Base-by-base conservation (phyloP, 1,140 invertebrate genomes). In the Apis florea region DNA sequence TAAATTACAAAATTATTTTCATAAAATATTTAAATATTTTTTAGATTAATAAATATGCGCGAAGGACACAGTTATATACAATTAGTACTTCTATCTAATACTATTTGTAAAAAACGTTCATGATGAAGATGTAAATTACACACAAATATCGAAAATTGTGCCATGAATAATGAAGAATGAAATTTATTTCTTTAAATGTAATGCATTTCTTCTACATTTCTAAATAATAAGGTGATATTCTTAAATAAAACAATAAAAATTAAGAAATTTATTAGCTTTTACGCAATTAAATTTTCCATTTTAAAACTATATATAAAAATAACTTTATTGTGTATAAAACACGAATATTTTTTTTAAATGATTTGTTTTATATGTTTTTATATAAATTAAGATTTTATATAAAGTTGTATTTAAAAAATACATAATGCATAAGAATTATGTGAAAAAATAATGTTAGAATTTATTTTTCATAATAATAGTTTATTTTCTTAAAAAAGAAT, bases 61-160 rank as follows among this genome's bases (percentile, higher is more conserved):
- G 90, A 92, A 69, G 92, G 92, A 53, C 88, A 91, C 79, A 93
- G 92, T 83, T 90, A 91, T 58, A 59, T 93, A 69, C 92, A 93
- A 87, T 84, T 93, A 24, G 85, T 90, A 58, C 85, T 92, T 47
- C 71, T 92, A n/a, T 89, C 90, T 11, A 88, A 78, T 51, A 90
- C 90, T 73, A 51, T 68, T 12, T 83, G 85, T 69, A 83, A 51
- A 19, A 80, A 21, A 24, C 61, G 56, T 8, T 63, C 40, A 19
- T 40, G 47, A 11, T 85, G 53, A 24, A 15, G 31, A 40, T 40
- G 3, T 54, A 17, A 51, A 73, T 40, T 40, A 59, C 13, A 19
- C 21, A 15, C 31, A n/a, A 63, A 21, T 19, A 19, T 47, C 5
- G 53, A 17, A 24, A 61, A 15, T 54, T 74, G 53, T 70, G 75